These are phyloP conservation scores for Sesia apiformis DNA, from an alignment of 2,888 invertebrate species.

Conservation along the genomic window DNA sequence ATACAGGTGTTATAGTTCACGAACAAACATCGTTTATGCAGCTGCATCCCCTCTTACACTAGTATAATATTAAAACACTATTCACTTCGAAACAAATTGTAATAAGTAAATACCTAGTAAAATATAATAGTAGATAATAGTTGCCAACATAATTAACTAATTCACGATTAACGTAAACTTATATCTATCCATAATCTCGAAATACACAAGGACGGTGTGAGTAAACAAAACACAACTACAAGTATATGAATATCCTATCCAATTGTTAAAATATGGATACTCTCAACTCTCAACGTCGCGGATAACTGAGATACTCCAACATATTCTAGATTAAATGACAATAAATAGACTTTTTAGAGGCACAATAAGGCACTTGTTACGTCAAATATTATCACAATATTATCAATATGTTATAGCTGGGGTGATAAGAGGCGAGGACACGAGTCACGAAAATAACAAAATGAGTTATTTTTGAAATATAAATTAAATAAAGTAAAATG, in stretches of 20 bases:
- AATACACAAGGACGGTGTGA: conserved; percentile 74
- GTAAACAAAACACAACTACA: conserved; percentile 60
- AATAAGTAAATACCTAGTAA: conserved; percentile 28
- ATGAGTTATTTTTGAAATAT: too few relatives aligned
- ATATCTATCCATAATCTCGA: conserved; percentile 66
- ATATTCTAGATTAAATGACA: conserved; percentile 41
- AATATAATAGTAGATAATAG: conserved; percentile 36
- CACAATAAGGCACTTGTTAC: conserved; percentile 70
- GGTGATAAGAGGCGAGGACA: neutral
- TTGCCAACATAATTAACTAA: conserved; percentile 56
- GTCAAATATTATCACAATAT: conserved; percentile 70
- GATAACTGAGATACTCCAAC: conserved; percentile 16
- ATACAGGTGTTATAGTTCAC: too few relatives aligned
- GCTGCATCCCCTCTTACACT: conserved; percentile 40
- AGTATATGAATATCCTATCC: conserved; percentile 44
- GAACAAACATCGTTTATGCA: conserved; percentile 11
- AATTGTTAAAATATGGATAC: conserved; percentile 43
- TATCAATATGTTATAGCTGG: conserved; percentile 15
- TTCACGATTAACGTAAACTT: conserved; percentile 47
- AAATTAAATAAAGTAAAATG: too few relatives aligned
- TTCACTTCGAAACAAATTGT: conserved; percentile 11
- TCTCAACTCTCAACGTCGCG: conserved; percentile 41
- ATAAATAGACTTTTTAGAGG: conserved; percentile 61
- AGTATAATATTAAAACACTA: neutral
- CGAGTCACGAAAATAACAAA: neutral